Evolutionary conservation across 37 sponge, comb jelly and placozoan genomes (phyloP).

Genomic region (Theonella swinhoei): DNA sequence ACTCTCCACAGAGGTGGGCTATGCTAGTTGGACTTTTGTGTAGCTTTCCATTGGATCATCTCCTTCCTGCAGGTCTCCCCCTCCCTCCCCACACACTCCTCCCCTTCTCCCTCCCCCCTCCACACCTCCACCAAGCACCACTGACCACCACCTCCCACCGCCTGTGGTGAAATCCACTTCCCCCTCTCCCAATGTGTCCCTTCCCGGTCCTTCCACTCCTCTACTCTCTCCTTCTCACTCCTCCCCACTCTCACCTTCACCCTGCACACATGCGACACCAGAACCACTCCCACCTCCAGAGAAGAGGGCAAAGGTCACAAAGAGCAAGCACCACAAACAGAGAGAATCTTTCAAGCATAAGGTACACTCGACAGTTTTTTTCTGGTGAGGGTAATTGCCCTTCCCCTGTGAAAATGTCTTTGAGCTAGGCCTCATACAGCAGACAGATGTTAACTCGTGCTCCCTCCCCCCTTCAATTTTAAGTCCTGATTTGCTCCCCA

Average conservation of each 20-base stretch:
- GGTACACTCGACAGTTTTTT: too few relatives aligned
- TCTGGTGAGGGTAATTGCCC: too few relatives aligned
- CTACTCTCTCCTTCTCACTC: neutral
- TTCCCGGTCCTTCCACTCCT: neutral
- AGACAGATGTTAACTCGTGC: too few relatives aligned
- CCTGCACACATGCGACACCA: conserved; percentile 1
- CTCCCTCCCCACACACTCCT: neutral
- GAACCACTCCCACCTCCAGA: conserved; percentile 12
- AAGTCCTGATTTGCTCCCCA: too few relatives aligned
- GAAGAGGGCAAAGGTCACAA: conserved; percentile 11
- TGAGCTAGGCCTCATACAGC: too few relatives aligned
- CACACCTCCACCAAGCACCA: neutral
- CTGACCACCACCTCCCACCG: neutral
- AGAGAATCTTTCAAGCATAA: conserved; percentile 56
- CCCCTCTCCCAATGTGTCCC: neutral
- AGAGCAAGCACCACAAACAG: neutral
- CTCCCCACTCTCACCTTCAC: neutral
- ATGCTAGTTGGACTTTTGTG: too few relatives aligned
- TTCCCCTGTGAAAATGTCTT: too few relatives aligned
- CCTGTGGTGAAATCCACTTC: too few relatives aligned
- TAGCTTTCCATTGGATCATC: too few relatives aligned
- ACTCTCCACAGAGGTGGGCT: too few relatives aligned
- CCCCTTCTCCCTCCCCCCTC: conserved; percentile 4
- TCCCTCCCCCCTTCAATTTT: too few relatives aligned
- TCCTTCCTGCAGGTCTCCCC: neutral